Percentiles rank a stretch among this genome's conserved stretches.
Conservation (phyloP, 2,113 vertebrate genomes). For the Monopterus albus region DNA sequence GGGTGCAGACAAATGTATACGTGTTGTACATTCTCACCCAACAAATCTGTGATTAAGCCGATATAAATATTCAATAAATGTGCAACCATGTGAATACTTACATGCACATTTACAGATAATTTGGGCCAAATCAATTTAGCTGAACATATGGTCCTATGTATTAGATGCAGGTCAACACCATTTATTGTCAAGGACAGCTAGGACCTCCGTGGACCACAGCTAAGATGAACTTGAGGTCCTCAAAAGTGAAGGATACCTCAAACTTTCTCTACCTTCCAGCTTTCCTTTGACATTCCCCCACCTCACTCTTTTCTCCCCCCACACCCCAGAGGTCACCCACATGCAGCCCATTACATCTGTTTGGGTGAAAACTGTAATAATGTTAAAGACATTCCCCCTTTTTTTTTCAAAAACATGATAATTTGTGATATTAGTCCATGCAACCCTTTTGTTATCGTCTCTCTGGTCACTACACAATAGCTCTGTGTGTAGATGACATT, state of each 20-base stretch:
- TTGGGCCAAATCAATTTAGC: too few relatives aligned
- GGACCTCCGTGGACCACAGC: not conserved
- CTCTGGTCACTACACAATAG: not conserved
- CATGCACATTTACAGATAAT: not conserved
- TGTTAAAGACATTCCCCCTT: not conserved
- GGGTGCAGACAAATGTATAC: too few relatives aligned
- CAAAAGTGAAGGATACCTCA: conserved; percentile 14
- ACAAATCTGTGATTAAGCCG: not conserved
- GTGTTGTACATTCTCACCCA: too few relatives aligned
- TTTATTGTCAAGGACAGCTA: not conserved
- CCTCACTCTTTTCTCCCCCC: not conserved
- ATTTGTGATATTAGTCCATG: not conserved
- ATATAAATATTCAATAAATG: not conserved
- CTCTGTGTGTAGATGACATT: not conserved
- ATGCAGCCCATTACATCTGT: too few relatives aligned
- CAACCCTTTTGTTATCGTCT: not conserved
- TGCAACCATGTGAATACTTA: not conserved
- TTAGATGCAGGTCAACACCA: not conserved
- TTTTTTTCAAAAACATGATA: not conserved
- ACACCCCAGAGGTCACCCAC: conserved; percentile 27
- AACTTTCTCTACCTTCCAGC: not conserved
- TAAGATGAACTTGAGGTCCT: conserved; percentile 43
- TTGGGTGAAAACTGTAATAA: too few relatives aligned
- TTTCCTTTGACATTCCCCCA: not conserved
- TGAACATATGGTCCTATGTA: too few relatives aligned